Conservation (phyloP, 2,797 vertebrate genomes). For the Tokudaia tokunoshimensis region DNA sequence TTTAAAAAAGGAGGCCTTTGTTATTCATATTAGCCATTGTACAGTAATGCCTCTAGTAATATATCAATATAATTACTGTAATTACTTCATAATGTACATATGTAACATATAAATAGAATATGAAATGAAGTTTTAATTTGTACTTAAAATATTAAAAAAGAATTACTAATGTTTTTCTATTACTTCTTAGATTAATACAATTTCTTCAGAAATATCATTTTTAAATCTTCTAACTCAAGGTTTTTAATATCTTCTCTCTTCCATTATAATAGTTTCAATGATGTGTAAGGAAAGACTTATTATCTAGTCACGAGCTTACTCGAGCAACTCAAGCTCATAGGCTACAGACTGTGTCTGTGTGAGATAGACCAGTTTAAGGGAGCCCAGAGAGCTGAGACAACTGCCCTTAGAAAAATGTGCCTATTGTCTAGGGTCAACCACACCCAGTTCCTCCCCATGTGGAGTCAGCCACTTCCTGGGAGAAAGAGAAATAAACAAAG, state of each 20-base stretch:
- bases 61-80: neutral
- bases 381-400: neutral
- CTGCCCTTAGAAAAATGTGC: neutral
- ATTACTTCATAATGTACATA: neutral
- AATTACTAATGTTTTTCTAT: conserved; percentile 30
- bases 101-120: neutral
- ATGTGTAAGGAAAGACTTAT: conserved; percentile 45
- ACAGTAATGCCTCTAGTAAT: neutral
- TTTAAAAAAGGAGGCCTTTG: neutral
- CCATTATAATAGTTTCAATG: neutral
- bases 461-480: neutral
- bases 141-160: conserved; percentile 31
- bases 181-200: neutral
- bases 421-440: neutral
- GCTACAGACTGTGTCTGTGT: neutral
- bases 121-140: conserved; percentile 29
- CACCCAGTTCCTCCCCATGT: neutral
- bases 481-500: neutral
- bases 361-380: neutral
- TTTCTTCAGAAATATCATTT: conserved; percentile 22
- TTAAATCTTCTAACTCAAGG: conserved; percentile 6
- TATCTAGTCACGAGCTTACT: conserved; percentile 19
- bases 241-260: conserved; percentile 25
- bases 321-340: neutral
- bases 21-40: conserved; percentile 26